Base-by-base conservation (phyloP, 2,888 invertebrate genomes). In the Scelioninae gen. 1 region DNA sequence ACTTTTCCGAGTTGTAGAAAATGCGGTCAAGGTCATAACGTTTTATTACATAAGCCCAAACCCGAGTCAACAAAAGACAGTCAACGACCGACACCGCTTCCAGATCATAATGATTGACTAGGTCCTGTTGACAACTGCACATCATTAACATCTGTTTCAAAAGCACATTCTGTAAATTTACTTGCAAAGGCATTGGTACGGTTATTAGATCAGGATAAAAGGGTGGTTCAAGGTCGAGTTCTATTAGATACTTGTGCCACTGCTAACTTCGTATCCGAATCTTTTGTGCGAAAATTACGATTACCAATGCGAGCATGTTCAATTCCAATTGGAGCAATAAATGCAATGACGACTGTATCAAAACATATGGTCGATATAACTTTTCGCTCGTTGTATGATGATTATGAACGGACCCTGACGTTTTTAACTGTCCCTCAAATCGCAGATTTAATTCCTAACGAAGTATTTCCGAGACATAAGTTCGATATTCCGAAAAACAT, bases 401-500 rank as follows among this genome's bases (percentile, higher is more conserved):
- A 51, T 9, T 65, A 32, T 32, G 7, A 47, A 11, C 16, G 38
- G 45, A 47, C 13, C 29, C 11, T 56, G 9, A 47, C 31, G 3
- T 62, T 62, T 15, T 10, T 62, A 31, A 51, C 23, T 5, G 11
- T 51, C 1, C 63, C 49, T 16, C 34, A 34, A 49, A 65, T 65
- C n/a, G 0, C 38, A 11, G 49, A 65, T n/a, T 11, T 49, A 0
- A 34, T 51, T n/a, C 63, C 63, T 0, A n/a, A 6, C 6, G 34
- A 49, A 11, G 23, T 23, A 3, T 65, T 65, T 49, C 38, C 75
- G 0, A 51, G 85, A 11, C 51, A 82, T n/a, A n/a, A 9, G 0
- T 15, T 85, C 5, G 31, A 56, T 2, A 77, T 84, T 31, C 85
- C 85, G 0, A 1, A 5, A 0, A 80, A 80, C 3, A 31, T 85